phyloP scores from a whole-genome alignment of 2,797 vertebrate species.

The Neopelma chrysocephalum region DNA sequence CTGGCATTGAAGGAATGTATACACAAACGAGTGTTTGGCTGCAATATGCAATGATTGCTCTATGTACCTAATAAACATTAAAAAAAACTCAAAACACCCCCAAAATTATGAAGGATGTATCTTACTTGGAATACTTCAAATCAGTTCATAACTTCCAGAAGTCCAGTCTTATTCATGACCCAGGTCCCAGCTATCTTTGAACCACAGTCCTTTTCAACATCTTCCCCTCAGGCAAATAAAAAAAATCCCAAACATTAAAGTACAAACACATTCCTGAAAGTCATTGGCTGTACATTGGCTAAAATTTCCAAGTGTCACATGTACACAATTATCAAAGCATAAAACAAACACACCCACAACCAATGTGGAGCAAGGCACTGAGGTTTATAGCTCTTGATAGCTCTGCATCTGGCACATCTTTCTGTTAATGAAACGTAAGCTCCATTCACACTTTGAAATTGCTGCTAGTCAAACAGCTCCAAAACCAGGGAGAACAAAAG shows the following conservation, averaged over 20 bases:
- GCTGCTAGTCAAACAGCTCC: neutral
- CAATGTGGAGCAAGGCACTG: neutral
- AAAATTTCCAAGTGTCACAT: neutral
- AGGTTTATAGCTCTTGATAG: accelerated
- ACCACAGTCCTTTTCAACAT: neutral
- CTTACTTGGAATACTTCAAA: neutral
- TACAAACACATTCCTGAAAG: neutral
- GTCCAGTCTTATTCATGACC: neutral
- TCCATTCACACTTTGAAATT: slow-evolving; percentile 42
- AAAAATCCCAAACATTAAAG: neutral
- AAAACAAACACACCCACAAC: neutral
- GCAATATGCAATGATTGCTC: neutral
- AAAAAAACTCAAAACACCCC: neutral
- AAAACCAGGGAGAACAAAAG: slow-evolving; percentile 6
- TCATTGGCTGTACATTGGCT: neutral
- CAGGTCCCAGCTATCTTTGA: neutral
- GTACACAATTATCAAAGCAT: neutral
- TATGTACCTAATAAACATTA: neutral
- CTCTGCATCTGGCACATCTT: neutral
- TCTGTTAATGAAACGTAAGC: slow-evolving; percentile 16
- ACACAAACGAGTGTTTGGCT: neutral
- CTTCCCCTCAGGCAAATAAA: neutral
- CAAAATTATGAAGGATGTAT: neutral
- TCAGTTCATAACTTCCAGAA: neutral
- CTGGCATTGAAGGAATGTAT: neutral